Evolutionary conservation across 1,140 invertebrate genomes (phyloP).

Genomic region (Drosophila miranda): DNA sequence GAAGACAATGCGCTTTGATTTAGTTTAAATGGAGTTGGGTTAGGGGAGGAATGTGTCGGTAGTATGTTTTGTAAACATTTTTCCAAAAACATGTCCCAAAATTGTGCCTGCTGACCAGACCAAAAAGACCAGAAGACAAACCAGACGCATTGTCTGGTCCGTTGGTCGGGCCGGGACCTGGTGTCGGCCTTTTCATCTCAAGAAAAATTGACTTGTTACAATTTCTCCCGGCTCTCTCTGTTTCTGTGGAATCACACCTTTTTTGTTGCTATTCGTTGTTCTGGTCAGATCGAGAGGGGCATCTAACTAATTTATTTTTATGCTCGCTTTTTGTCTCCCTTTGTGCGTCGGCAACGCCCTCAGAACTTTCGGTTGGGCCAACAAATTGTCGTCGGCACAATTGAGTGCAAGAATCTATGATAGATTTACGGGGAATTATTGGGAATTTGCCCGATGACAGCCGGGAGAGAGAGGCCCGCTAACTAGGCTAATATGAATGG

Average conservation of each 20-base stretch:
- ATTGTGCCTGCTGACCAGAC: slow-evolving; percentile 23
- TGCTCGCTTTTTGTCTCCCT: slow-evolving; percentile 24
- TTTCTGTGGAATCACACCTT: slow-evolving; percentile 69
- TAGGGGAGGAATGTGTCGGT: slow-evolving; percentile 33
- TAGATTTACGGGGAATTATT: slow-evolving; percentile 44
- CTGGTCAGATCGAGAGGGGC: slow-evolving; percentile 32
- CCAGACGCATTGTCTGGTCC: slow-evolving; percentile 51
- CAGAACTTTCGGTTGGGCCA: slow-evolving; percentile 36
- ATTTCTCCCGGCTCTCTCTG: slow-evolving; percentile 33
- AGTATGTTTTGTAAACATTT: slow-evolving; percentile 75
- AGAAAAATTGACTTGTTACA: slow-evolving; percentile 66
- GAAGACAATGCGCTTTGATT: slow-evolving; percentile 57
- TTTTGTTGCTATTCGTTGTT: slow-evolving; percentile 12
- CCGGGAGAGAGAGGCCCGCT: slow-evolving; percentile 2
- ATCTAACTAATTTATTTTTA: slow-evolving; percentile 27
- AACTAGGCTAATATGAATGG: slow-evolving; percentile 48
- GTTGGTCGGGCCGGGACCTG: slow-evolving; percentile 26
- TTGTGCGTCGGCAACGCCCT: slow-evolving; percentile 40
- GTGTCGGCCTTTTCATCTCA: slow-evolving; percentile 16
- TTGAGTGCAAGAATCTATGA: slow-evolving; percentile 9
- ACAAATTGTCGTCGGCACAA: slow-evolving; percentile 39
- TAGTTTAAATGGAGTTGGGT: slow-evolving; percentile 57
- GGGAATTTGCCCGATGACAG: slow-evolving; percentile 39
- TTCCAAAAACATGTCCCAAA: slow-evolving; percentile 65
- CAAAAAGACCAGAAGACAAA: slow-evolving; percentile 1